phyloP scores from a whole-genome alignment of 1,140 invertebrate genomes.

The Parasteatoda tepidariorum region DNA sequence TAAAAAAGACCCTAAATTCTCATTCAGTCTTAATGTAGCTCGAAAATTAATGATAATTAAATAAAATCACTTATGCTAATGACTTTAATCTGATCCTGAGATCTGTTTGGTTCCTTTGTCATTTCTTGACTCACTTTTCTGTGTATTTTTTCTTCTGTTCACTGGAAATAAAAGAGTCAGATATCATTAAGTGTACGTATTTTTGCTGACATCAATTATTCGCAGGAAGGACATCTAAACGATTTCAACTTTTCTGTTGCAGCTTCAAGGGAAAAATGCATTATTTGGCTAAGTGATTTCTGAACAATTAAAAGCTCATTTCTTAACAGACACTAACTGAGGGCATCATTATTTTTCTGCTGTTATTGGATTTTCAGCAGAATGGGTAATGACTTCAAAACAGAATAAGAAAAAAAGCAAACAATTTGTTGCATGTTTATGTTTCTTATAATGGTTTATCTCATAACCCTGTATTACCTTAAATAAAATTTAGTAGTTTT shows the following conservation, averaged over 20 bases:
- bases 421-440: neutral
- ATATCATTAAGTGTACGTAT: neutral
- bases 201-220: neutral
- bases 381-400: neutral
- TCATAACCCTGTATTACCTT: no score
- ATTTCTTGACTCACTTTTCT: neutral
- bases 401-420: neutral
- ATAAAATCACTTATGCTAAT: no score
- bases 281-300: slow-evolving; percentile 47
- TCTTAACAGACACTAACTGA: slow-evolving; percentile 34
- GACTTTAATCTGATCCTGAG: no score
- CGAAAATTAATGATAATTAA: no score
- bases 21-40: no score
- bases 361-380: neutral
- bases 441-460: no score
- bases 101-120: no score
- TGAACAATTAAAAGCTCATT: slow-evolving; percentile 47
- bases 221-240: neutral
- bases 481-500: no score
- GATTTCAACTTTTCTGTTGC: slow-evolving; percentile 14
- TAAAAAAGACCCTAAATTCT: no score
- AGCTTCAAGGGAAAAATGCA: neutral
- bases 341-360: slow-evolving; percentile 6
- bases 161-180: neutral
- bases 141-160: neutral